Percentiles rank a stretch among this genome's conserved stretches.
Evolutionary conservation across 2,797 vertebrate genomes (phyloP).

Genomic region (Mus caroli): DNA sequence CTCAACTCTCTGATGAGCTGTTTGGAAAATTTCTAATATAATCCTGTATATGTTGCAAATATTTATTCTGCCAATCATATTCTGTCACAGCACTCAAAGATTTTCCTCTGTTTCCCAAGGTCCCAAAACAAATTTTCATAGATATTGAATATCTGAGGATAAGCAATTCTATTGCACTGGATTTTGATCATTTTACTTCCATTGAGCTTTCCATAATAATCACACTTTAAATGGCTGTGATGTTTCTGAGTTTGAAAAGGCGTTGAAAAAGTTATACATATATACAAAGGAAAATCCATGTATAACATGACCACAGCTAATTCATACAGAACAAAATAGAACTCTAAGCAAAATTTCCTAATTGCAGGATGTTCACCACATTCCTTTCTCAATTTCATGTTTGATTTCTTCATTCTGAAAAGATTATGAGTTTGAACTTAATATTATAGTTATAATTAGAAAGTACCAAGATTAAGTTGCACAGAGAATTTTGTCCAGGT

Average conservation of each 20-base stretch:
- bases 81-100: not conserved
- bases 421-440: not conserved
- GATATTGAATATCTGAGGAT: not conserved
- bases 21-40: not conserved
- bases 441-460: not conserved
- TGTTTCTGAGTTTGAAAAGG: not conserved
- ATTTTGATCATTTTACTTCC: not conserved
- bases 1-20: not conserved
- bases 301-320: not conserved
- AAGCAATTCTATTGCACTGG: not conserved
- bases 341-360: not conserved
- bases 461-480: not conserved
- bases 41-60: not conserved
- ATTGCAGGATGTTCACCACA: not conserved
- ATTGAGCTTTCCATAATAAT: slow-evolving; percentile 11
- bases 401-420: not conserved
- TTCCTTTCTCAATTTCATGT: not conserved
- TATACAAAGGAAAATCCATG: not conserved
- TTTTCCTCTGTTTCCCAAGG: not conserved
- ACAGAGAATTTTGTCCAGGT: not conserved
- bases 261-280: not conserved
- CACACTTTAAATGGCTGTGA: not conserved
- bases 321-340: not conserved
- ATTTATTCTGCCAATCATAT: not conserved
- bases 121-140: not conserved